Evolutionary conservation across 2,888 invertebrate species (phyloP).

Genomic region (Erynnis tages): DNA sequence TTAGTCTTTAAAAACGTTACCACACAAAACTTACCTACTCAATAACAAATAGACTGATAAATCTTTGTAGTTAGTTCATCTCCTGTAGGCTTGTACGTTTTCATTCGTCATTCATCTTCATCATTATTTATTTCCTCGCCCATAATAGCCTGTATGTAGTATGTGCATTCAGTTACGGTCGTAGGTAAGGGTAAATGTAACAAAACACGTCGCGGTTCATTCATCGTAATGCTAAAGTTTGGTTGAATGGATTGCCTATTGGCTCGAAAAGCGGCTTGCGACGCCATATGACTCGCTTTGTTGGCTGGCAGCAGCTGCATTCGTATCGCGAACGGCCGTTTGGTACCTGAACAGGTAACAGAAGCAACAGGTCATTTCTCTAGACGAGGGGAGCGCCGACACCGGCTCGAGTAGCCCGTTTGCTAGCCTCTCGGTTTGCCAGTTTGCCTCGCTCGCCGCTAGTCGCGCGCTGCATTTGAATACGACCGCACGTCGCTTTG

Average conservation of each 20-base stretch:
- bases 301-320: conserved; percentile 67
- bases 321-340: conserved; percentile 60
- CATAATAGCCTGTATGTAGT: too few relatives aligned
- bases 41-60: too few relatives aligned
- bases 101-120: too few relatives aligned
- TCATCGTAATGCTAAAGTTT: conserved; percentile 50
- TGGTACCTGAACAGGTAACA: conserved; percentile 76
- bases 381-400: conserved; percentile 60
- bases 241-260: conserved; percentile 54
- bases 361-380: conserved; percentile 79
- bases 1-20: too few relatives aligned
- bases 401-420: conserved; percentile 36
- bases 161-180: conserved; percentile 16
- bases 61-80: too few relatives aligned
- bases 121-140: too few relatives aligned
- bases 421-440: conserved; percentile 6
- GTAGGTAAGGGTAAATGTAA: too few relatives aligned
- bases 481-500: conserved; percentile 42
- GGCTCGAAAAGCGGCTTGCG: conserved; percentile 43
- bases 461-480: conserved; percentile 56
- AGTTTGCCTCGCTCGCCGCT: conserved; percentile 28
- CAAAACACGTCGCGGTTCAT: conserved; percentile 64
- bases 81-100: too few relatives aligned
- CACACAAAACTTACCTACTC: too few relatives aligned
- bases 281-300: conserved; percentile 66